A percentile compares a stretch with the other conserved stretches of the same genome.
Conservation (phyloP, 2,888 invertebrate genomes). For the Phymatocera aterrima region DNA sequence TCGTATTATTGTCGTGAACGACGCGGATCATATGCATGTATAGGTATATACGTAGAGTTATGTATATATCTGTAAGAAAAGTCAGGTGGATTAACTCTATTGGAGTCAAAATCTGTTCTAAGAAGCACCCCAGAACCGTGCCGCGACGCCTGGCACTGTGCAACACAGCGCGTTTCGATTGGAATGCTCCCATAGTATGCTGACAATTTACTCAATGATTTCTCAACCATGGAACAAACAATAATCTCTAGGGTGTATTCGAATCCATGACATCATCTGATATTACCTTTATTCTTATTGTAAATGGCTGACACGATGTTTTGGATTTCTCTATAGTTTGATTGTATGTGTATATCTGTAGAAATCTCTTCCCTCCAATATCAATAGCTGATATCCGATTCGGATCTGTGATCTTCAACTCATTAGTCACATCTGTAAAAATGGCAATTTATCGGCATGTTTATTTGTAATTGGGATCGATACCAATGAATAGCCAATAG, state of each 20-base stretch:
- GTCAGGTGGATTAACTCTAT: too few relatives aligned
- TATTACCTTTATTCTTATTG: neutral
- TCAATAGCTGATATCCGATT: neutral
- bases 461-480: neutral
- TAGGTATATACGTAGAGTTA: too few relatives aligned
- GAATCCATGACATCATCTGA: neutral
- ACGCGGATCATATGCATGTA: too few relatives aligned
- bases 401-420: neutral
- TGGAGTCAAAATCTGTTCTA: too few relatives aligned
- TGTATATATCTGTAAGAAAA: too few relatives aligned
- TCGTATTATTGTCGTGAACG: too few relatives aligned
- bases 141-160: too few relatives aligned
- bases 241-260: neutral
- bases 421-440: neutral
- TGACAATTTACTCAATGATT: too few relatives aligned
- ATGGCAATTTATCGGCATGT: neutral
- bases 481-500: neutral
- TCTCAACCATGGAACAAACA: neutral
- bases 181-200: too few relatives aligned
- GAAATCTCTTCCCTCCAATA: too few relatives aligned
- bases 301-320: neutral
- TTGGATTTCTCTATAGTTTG: slow-evolving; percentile 5
- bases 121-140: too few relatives aligned
- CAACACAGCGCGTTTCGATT: too few relatives aligned
- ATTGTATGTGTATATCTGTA: slow-evolving; percentile 19